Evolutionary conservation across 2,113 vertebrate species (phyloP).

Genomic region (Enhydra lutris): DNA sequence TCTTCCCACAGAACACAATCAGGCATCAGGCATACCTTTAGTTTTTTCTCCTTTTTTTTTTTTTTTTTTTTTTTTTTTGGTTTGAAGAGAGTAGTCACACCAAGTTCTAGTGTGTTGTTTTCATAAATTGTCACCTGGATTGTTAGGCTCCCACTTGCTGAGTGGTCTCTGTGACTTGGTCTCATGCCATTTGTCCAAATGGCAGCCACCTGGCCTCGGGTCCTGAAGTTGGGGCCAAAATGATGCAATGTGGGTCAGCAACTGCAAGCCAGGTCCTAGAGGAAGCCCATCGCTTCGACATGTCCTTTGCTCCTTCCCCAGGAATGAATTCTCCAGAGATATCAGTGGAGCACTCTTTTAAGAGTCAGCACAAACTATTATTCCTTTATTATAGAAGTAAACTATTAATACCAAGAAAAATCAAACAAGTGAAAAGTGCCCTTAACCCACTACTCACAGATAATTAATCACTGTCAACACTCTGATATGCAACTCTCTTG

Average conservation of each 20-base stretch:
- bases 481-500: neutral
- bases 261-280: neutral
- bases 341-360: neutral
- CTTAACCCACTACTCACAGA: neutral
- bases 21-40: neutral
- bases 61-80: neutral
- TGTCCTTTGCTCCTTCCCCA: neutral
- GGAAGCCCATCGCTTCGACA: neutral
- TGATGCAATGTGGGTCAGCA: neutral
- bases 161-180: neutral
- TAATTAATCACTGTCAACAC: neutral
- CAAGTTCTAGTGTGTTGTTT: neutral
- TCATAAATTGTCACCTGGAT: neutral
- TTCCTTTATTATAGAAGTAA: neutral
- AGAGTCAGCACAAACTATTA: neutral
- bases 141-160: neutral
- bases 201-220: neutral
- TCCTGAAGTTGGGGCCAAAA: neutral
- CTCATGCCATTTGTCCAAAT: neutral
- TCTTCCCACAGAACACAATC: neutral
- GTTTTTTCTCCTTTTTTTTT: too few relatives aligned
- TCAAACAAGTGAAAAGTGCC: neutral
- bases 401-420: conserved; percentile 10
- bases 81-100: neutral
- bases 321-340: neutral